phyloP scores from a whole-genome alignment of 64 coral and sea anemone species.

The Pocillopora damicornis region DNA sequence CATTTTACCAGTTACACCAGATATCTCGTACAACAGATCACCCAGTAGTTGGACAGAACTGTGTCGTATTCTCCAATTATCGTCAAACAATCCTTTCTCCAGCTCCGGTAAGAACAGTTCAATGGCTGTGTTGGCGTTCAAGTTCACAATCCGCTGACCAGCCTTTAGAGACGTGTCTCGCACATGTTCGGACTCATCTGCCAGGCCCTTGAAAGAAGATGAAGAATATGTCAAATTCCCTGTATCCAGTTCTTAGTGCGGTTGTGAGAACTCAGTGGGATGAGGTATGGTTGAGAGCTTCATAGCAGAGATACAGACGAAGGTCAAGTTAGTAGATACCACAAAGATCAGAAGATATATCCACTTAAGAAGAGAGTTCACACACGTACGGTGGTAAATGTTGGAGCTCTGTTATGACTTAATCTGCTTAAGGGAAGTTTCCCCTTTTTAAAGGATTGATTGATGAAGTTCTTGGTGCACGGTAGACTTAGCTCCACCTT shows the following conservation, averaged over 20 bases:
- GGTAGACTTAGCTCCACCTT: too few species aligned
- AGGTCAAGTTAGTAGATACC: too few species aligned
- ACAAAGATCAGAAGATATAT: too few species aligned
- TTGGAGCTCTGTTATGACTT: too few species aligned
- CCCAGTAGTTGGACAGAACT: slow-evolving; percentile 93
- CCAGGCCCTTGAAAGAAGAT: slow-evolving; percentile 58
- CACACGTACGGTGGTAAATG: too few species aligned
- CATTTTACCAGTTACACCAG: slow-evolving; percentile 98
- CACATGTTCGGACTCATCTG: slow-evolving; percentile 93
- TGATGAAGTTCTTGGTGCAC: too few species aligned
- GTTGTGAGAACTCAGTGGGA: too few species aligned
- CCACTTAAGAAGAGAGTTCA: too few species aligned
- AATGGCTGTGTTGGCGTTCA: slow-evolving; percentile 90
- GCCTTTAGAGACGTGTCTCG: slow-evolving; percentile 89
- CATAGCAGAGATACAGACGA: too few species aligned
- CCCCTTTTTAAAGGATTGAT: too few species aligned
- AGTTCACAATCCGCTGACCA: slow-evolving; percentile 88
- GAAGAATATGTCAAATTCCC: background rate
- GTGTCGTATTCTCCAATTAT: slow-evolving; percentile 96
- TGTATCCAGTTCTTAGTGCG: background rate
- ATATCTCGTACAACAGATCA: slow-evolving; percentile 91
- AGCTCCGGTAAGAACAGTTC: slow-evolving; percentile 85
- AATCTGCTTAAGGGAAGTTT: too few species aligned
- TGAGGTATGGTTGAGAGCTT: too few species aligned
- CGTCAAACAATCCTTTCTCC: slow-evolving; percentile 93